These are phyloP conservation scores for Chelonus insularis DNA, from an alignment of 1,140 invertebrate species.

Conservation along the genomic window DNA sequence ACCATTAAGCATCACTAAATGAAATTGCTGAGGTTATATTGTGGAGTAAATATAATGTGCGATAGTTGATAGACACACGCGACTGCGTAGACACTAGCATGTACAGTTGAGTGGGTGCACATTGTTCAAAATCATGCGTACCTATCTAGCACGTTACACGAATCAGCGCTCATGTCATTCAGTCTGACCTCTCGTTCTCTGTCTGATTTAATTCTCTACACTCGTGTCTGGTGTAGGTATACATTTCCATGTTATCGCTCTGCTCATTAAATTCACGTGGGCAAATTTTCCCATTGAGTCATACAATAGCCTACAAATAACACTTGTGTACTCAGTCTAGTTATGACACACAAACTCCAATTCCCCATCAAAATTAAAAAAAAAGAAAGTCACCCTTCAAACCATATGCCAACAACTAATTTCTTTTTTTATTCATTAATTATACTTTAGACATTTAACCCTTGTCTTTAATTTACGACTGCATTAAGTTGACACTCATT, in stretches of 20 bases:
- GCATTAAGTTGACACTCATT: no score
- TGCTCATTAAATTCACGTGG: constrained; percentile 18
- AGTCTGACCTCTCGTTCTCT: neutral
- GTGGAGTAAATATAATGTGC: constrained; percentile 10
- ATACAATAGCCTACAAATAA: constrained; percentile 16
- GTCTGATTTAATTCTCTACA: neutral
- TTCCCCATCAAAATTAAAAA: no score
- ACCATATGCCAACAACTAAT: neutral
- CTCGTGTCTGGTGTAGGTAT: neutral
- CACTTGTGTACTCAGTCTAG: neutral
- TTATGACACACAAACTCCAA: neutral
- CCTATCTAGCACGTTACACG: neutral
- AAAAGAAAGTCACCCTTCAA: neutral
- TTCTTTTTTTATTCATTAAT: neutral
- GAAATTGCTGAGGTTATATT: constrained; percentile 11
- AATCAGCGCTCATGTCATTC: constrained; percentile 1
- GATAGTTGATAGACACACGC: constrained; percentile 21
- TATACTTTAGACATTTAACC: no score
- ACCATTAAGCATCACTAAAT: neutral
- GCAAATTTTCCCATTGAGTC: constrained; percentile 30
- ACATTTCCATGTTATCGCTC: constrained; percentile 8
- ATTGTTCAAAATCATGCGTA: neutral
- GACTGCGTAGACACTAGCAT: constrained; percentile 11
- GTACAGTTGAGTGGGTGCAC: neutral
- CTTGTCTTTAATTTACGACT: no score